These are phyloP conservation scores for Sinella curviseta DNA, from an alignment of 1,140 invertebrate genomes.

Conservation along the genomic window DNA sequence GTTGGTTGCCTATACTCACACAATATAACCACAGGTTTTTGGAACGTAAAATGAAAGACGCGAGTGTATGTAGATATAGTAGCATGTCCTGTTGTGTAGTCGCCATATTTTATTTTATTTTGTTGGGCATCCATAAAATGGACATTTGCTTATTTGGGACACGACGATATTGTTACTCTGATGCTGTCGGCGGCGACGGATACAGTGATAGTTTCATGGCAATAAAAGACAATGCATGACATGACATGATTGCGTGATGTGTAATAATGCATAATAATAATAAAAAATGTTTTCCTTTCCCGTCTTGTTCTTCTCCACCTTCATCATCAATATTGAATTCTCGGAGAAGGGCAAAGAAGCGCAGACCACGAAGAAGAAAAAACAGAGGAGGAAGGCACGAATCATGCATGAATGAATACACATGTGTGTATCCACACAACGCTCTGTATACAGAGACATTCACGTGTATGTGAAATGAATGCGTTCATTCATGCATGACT, in stretches of 20 bases:
- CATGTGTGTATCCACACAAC: neutral
- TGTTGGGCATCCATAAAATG: no score
- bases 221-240: neutral
- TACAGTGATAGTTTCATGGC: neutral
- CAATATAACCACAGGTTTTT: no score
- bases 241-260: conserved; percentile 5
- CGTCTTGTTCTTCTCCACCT: neutral
- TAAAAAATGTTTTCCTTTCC: conserved; percentile 1
- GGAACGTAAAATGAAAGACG: no score
- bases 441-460: neutral
- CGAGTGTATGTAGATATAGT: no score
- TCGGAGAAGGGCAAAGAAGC: neutral
- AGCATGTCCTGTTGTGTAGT: no score
- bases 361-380: neutral
- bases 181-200: neutral
- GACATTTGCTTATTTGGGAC: neutral
- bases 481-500: neutral
- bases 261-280: conserved; percentile 18
- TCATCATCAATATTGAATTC: conserved; percentile 1
- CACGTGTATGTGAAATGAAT: neutral
- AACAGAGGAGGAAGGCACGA: neutral
- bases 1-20: neutral
- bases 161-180: neutral
- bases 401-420: neutral
- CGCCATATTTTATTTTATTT: no score